Conservation (phyloP, 1,140 invertebrate species). For the Lepeophtheirus salmonis region DNA sequence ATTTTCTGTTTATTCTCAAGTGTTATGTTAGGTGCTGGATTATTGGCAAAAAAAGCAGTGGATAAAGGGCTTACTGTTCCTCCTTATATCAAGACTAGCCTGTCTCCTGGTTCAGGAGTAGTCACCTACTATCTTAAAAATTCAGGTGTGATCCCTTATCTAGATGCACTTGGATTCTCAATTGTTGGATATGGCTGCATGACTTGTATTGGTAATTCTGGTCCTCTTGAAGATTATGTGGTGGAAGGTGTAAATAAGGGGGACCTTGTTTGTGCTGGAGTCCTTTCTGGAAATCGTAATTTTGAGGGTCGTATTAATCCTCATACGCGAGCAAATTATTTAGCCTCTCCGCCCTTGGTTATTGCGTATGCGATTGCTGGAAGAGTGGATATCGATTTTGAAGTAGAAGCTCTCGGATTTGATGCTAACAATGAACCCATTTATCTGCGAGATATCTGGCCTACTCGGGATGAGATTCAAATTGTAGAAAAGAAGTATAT, state of each 20-base stretch:
- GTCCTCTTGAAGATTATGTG: slow-evolving; percentile 74
- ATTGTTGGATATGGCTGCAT: slow-evolving; percentile 82
- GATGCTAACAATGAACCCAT: slow-evolving; percentile 32
- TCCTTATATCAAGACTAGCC: slow-evolving; percentile 86
- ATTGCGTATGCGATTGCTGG: slow-evolving; percentile 93
- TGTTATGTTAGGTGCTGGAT: slow-evolving; percentile 35
- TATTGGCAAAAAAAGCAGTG: slow-evolving; percentile 85
- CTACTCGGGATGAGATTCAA: slow-evolving; percentile 70
- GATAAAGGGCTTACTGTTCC: slow-evolving; percentile 65
- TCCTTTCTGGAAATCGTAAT: slow-evolving; percentile 88
- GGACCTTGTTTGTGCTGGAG: slow-evolving; percentile 78
- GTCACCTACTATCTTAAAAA: slow-evolving; percentile 87
- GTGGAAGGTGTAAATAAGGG: slow-evolving; percentile 78
- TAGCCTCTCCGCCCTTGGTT: slow-evolving; percentile 82
- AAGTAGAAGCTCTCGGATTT: slow-evolving; percentile 61
- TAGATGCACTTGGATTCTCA: slow-evolving; percentile 75
- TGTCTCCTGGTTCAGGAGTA: slow-evolving; percentile 90
- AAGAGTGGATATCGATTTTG: slow-evolving; percentile 82
- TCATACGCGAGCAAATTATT: slow-evolving; percentile 82
- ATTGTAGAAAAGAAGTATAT: slow-evolving; percentile 69
- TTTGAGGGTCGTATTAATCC: slow-evolving; percentile 96
- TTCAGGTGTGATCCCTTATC: slow-evolving; percentile 62
- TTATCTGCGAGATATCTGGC: slow-evolving; percentile 86
- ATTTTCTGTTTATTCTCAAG: neutral
- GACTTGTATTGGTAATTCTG: slow-evolving; percentile 97